phyloP scores from a whole-genome alignment of 2,888 invertebrate species.

The Hirtodrosophila alboralis region DNA sequence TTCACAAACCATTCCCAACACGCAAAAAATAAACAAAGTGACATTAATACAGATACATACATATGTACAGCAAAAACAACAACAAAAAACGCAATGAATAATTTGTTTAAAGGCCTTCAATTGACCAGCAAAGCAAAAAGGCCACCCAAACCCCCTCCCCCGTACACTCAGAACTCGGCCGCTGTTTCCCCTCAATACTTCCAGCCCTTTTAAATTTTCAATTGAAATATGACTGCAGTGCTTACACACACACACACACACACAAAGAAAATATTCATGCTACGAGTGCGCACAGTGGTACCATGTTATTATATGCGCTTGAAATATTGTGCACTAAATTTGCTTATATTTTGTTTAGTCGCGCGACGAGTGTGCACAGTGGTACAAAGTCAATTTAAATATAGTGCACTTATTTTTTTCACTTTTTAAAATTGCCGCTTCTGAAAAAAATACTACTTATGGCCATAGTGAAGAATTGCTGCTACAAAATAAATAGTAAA shows the following conservation, averaged over 20 bases:
- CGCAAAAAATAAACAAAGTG: conserved; percentile 16
- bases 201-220: conserved; percentile 70
- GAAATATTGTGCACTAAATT: not conserved
- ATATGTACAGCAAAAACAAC: no score
- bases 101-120: conserved; percentile 66
- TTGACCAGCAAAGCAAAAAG: conserved; percentile 35
- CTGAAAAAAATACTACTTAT: no score
- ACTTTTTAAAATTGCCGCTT: no score
- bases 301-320: conserved; percentile 3
- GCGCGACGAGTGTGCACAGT: no score
- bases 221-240: conserved; percentile 68
- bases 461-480: no score
- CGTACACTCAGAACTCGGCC: not conserved
- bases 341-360: conserved; percentile 10
- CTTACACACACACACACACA: conserved; percentile 18
- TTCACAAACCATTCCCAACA: conserved; percentile 47
- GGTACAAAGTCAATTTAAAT: no score
- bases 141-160: conserved; percentile 8
- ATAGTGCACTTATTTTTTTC: no score
- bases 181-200: conserved; percentile 4
- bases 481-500: no score
- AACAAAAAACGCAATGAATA: conserved; percentile 57
- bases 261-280: conserved; percentile 13
- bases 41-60: conserved; percentile 12
- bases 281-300: conserved; percentile 39